A percentile compares a stretch with the other conserved stretches of the same genome.
phyloP scores from a whole-genome alignment of 1,140 invertebrate genomes.

The Meloidogyne floridensis region DNA sequence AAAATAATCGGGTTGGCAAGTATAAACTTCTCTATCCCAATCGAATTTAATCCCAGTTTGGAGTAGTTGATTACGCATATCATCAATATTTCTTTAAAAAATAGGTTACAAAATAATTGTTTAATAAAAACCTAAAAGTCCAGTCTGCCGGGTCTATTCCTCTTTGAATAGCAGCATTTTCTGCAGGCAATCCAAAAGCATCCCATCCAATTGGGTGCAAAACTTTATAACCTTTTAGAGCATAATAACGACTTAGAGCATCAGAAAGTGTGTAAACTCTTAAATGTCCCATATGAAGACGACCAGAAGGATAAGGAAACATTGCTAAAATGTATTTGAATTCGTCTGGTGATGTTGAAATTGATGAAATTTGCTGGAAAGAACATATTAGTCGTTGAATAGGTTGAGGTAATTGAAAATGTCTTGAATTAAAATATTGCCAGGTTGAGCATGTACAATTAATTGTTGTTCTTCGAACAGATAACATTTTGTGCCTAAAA shows the following conservation, averaged over 20 bases:
- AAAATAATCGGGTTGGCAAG: conserved; percentile 71
- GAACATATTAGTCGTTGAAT: neutral
- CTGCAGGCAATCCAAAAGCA: conserved; percentile 96
- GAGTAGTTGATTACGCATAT: conserved; percentile 85
- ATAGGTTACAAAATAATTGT: conserved; percentile 21
- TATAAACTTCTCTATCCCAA: conserved; percentile 77
- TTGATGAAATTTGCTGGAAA: neutral
- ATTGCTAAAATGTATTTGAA: conserved; percentile 72
- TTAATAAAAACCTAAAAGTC: conserved; percentile 73
- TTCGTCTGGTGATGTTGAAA: neutral
- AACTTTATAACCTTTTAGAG: conserved; percentile 55
- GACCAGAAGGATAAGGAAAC: conserved; percentile 98
- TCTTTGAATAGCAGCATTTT: conserved; percentile 92
- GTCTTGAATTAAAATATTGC: neutral
- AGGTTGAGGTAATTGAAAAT: neutral
- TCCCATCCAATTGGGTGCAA: conserved; percentile 99
- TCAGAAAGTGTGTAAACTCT: conserved; percentile 95
- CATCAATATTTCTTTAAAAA: conserved; percentile 76
- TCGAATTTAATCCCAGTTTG: conserved; percentile 85
- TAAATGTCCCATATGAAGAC: conserved; percentile 96
- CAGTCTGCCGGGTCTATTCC: conserved; percentile 79
- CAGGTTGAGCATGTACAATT: neutral
- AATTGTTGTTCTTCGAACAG: neutral
- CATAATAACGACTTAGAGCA: conserved; percentile 81
- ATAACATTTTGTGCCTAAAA: neutral